phyloP scores from a whole-genome alignment of 2,888 invertebrate genomes.

The Pristionchus entomophagus region DNA sequence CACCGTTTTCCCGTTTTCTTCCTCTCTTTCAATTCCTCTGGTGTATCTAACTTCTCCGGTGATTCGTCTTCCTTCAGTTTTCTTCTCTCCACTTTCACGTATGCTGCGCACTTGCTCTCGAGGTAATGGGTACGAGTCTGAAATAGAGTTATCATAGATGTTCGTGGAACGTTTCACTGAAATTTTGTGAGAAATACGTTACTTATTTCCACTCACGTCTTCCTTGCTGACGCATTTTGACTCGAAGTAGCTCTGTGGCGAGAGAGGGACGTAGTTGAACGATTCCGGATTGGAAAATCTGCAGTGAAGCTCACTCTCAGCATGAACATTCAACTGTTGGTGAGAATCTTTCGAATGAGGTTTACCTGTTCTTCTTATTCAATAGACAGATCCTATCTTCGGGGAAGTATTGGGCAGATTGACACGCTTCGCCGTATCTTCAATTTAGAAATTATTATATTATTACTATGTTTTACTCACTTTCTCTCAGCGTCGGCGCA shows the following conservation, averaged over 20 bases:
- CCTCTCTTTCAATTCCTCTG: conserved; percentile 17
- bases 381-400: conserved; percentile 73
- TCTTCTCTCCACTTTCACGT: neutral
- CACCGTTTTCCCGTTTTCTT: neutral
- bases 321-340: neutral
- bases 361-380: conserved; percentile 72
- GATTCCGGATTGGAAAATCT: conserved; percentile 72
- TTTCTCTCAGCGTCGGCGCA: conserved; percentile 61
- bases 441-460: neutral
- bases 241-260: conserved; percentile 71
- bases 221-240: conserved; percentile 60
- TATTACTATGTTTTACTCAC: neutral
- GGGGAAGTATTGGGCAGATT: conserved; percentile 73
- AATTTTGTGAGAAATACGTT: too few species aligned
- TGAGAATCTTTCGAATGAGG: neutral
- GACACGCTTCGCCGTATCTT: conserved; percentile 71
- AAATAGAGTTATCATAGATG: neutral
- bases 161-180: too few species aligned
- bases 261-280: conserved; percentile 69
- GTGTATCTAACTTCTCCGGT: conserved; percentile 44
- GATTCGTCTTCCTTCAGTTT: conserved; percentile 38
- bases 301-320: neutral
- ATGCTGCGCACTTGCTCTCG: neutral
- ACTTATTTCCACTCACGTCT: neutral
- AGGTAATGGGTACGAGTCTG: conserved; percentile 26